These are phyloP conservation scores for Drosophila santomea DNA, from an alignment of 1,140 invertebrate genomes.

Conservation along the genomic window DNA sequence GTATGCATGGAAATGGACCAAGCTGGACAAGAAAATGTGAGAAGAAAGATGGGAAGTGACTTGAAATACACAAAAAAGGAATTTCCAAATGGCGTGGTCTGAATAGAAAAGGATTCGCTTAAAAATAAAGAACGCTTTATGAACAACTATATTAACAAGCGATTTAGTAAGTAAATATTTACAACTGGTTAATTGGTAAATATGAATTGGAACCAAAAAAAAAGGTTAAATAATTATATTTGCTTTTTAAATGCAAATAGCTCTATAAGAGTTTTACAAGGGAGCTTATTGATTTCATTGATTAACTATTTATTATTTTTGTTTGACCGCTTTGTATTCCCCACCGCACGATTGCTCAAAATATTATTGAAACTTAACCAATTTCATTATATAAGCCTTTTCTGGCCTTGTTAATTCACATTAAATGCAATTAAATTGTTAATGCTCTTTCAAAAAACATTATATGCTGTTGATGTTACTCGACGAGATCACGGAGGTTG, in stretches of 20 bases:
- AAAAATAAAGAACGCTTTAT: no score
- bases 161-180: no score
- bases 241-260: no score
- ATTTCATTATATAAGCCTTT: background rate
- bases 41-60: background rate
- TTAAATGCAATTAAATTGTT: constrained; percentile 42
- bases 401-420: constrained; percentile 35
- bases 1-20: background rate
- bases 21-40: background rate
- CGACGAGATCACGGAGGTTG: background rate
- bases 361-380: constrained; percentile 26
- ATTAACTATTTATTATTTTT: background rate
- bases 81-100: background rate
- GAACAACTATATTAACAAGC: no score
- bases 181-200: no score
- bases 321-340: background rate
- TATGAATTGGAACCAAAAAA: no score
- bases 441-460: constrained; percentile 45
- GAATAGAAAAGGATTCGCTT: background rate
- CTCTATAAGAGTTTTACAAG: no score
- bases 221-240: no score
- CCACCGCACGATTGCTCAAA: constrained; percentile 1
- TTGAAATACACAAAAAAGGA: background rate
- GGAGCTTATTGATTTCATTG: no score
- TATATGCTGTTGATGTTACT: constrained; percentile 15